Conservation (phyloP, 1,140 invertebrate species). For the Drusus annulatus region DNA sequence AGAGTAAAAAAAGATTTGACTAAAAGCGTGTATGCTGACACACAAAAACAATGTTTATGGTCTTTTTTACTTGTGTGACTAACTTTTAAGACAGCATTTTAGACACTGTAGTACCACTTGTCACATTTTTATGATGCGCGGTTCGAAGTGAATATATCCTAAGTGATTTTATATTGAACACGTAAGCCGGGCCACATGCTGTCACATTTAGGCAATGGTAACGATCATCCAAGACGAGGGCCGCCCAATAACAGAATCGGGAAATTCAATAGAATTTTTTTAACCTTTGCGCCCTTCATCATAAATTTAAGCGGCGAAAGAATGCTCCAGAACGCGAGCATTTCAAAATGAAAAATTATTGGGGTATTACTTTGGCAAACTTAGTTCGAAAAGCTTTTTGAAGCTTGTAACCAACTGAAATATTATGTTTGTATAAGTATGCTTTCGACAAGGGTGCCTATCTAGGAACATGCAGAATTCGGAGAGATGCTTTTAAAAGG, state of each 20-base stretch:
- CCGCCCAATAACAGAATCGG: neutral
- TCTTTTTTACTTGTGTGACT: neutral
- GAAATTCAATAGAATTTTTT: slow-evolving; percentile 1
- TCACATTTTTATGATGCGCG: slow-evolving; percentile 20
- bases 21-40: neutral
- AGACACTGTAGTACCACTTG: neutral
- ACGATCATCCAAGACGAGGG: neutral
- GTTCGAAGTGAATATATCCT: slow-evolving; percentile 7
- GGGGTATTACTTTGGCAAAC: no score
- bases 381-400: no score
- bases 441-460: no score
- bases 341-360: no score
- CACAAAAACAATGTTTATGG: neutral
- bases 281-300: neutral
- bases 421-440: no score
- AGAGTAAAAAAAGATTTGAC: neutral
- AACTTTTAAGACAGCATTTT: no score
- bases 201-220: neutral
- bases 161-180: slow-evolving; percentile 30
- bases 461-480: no score
- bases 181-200: slow-evolving; percentile 18
- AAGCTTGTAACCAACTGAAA: no score
- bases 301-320: no score
- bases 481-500: no score
- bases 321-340: no score